Evolutionary conservation across 2,797 vertebrate species (phyloP), one percentile per base, ranked within the genome.

Genomic region (Eidolon dupreanum): DNA sequence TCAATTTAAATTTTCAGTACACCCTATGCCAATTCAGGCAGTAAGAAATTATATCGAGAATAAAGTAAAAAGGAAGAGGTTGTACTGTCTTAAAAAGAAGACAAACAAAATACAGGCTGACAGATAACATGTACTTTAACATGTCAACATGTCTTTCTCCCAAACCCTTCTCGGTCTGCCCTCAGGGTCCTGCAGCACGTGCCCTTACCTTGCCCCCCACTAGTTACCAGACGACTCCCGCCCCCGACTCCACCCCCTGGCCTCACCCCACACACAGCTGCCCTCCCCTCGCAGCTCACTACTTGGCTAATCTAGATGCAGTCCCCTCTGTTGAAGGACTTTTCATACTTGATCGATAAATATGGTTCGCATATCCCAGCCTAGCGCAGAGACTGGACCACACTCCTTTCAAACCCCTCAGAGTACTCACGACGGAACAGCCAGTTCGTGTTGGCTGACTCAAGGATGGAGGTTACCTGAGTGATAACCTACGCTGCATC

Each of bases 181-280:
- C 33, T n/a, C 0, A 2, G 55, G 51, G 46, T 6, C 24, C 20
- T 31, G 0, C 8, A 3, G 22, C 46, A 20, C 0, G 2, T 4
- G 81, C 22, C 65, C 20, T 8, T 8, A 49, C 12, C 70, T 12
- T 51, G 4, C 24, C 49, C 6, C 11, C 5, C 2, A n/a, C 73
- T 1, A 3, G 38, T 16, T 49, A 16, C 49, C 49, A 49, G 49
- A 16, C 1, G 16, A 49, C 49, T 4, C 49, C 49, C 5, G 16
- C 49, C 49, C 49, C 49, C 5, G 4, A 16, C 49, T 49, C 49
- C 49, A 24, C 43, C 33, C 59, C 53, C 93, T 12, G 49, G 24
- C 20, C 71, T 31, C 5, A 4, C 12, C 74, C 15, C 4, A 4
- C 4, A 10, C 22, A 4, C 10, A 26, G 0, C 31, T 4, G 28